A percentile compares a stretch with the other conserved stretches of the same genome.
Conservation (phyloP, 2,888 invertebrate species). For the Cephalotes varians region DNA sequence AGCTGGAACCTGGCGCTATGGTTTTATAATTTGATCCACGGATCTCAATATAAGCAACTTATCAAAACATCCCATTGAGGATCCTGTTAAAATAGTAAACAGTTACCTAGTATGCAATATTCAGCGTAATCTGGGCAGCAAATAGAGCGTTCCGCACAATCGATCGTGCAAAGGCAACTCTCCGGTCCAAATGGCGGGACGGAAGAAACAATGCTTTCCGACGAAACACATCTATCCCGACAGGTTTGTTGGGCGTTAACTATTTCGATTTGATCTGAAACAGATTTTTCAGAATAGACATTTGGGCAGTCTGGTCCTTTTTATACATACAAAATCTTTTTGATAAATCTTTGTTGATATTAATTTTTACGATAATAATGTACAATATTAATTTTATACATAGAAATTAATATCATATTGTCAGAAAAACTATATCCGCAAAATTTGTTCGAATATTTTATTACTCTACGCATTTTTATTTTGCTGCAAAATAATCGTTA, state of each 20-base stretch:
- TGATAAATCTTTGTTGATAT: not conserved
- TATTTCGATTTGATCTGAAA: constrained; percentile 82
- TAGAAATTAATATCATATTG: not conserved
- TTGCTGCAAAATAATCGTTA: not conserved
- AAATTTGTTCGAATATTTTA: not conserved
- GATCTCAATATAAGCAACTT: not conserved
- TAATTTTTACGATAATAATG: too few species aligned
- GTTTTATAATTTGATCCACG: not conserved
- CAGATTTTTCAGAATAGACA: constrained; percentile 13
- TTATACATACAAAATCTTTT: not conserved
- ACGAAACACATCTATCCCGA: constrained; percentile 79
- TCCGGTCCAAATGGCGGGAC: constrained; percentile 61
- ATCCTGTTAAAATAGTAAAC: constrained; percentile 16
- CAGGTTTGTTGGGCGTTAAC: constrained; percentile 82
- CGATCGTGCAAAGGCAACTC: constrained; percentile 88
- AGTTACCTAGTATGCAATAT: constrained; percentile 87
- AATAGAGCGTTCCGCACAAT: constrained; percentile 87
- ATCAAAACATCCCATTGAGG: not conserved
- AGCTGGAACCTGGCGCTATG: not conserved
- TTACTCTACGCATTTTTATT: not conserved
- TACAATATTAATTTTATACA: too few species aligned
- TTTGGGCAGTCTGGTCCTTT: not conserved
- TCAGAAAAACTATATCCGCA: not conserved
- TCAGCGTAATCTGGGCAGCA: constrained; percentile 91
- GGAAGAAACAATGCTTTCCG: constrained; percentile 46